Evolutionary conservation across 64 coral and sea anemone species (phyloP).

Genomic region (Astreopora myriophthalma): DNA sequence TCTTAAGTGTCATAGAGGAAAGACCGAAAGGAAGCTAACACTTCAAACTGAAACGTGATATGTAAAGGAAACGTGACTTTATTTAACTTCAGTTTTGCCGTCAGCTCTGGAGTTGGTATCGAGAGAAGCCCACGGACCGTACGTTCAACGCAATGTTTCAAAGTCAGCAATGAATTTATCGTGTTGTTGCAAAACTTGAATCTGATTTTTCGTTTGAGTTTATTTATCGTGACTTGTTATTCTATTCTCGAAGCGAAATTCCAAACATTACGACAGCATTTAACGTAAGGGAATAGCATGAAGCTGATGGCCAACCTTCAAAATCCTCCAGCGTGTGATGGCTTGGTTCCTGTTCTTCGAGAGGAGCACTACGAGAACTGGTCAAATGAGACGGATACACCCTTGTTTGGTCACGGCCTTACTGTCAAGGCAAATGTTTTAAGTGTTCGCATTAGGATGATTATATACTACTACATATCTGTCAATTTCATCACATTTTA

Average conservation of each 20-base stretch:
- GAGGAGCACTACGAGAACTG: neutral
- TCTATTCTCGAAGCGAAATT: neutral
- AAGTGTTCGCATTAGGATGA: neutral
- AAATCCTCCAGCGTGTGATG: neutral
- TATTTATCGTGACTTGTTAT: neutral
- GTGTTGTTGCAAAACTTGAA: neutral
- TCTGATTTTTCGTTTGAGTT: neutral
- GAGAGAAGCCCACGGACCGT: no score
- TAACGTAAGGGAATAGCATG: neutral
- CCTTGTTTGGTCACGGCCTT: neutral
- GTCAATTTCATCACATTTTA: conserved; percentile 26
- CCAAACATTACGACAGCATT: neutral
- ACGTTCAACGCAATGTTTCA: neutral
- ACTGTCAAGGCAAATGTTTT: neutral
- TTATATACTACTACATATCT: neutral
- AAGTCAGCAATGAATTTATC: neutral
- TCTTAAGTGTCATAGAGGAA: neutral
- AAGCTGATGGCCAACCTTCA: neutral
- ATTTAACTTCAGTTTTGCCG: no score
- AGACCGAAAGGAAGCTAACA: neutral
- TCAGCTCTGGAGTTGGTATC: no score
- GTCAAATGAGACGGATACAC: neutral
- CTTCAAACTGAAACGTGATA: neutral
- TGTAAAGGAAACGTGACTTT: no score
- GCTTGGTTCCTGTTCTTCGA: neutral